phyloP scores from a whole-genome alignment of 1,140 invertebrate species.

The Drosophila chauvacae region DNA sequence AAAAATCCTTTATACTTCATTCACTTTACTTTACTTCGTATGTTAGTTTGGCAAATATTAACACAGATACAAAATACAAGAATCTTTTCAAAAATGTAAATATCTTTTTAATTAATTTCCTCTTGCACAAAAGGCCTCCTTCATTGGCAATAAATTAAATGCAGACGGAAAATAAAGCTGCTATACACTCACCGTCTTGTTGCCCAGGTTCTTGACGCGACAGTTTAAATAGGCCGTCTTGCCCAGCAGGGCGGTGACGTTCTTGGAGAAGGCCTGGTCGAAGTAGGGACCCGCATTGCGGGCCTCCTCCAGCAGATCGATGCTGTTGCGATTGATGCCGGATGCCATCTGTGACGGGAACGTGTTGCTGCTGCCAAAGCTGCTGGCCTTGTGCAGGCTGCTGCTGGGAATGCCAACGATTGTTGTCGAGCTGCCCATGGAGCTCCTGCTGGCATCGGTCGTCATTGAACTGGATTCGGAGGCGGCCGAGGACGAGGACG shows the following conservation, averaged over 20 bases:
- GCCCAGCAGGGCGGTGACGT: slow-evolving; percentile 91
- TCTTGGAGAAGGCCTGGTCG: slow-evolving; percentile 81
- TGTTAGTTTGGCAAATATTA: neutral
- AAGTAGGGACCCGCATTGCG: slow-evolving; percentile 82
- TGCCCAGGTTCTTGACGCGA: slow-evolving; percentile 93
- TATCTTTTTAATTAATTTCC: neutral
- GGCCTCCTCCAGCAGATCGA: slow-evolving; percentile 73
- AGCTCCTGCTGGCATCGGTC: slow-evolving; percentile 47
- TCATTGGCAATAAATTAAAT: neutral
- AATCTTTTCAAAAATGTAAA: neutral
- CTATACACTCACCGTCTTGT: slow-evolving; percentile 91
- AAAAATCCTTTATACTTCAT: neutral
- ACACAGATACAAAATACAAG: neutral
- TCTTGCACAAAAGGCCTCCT: neutral
- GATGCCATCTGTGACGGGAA: slow-evolving; percentile 50
- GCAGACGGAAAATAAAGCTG: neutral
- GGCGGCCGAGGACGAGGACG: neutral
- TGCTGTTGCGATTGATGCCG: slow-evolving; percentile 76
- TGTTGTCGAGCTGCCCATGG: slow-evolving; percentile 30
- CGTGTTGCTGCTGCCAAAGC: slow-evolving; percentile 42
- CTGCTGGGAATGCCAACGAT: slow-evolving; percentile 64
- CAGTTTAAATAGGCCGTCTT: slow-evolving; percentile 94
- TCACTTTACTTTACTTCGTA: neutral
- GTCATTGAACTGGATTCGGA: slow-evolving; percentile 47
- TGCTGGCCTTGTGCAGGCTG: slow-evolving; percentile 64